Percentiles rank a stretch among this genome's conserved stretches.
Evolutionary conservation across 2,888 invertebrate species (phyloP).

Genomic region (Heliconius ethilla): DNA sequence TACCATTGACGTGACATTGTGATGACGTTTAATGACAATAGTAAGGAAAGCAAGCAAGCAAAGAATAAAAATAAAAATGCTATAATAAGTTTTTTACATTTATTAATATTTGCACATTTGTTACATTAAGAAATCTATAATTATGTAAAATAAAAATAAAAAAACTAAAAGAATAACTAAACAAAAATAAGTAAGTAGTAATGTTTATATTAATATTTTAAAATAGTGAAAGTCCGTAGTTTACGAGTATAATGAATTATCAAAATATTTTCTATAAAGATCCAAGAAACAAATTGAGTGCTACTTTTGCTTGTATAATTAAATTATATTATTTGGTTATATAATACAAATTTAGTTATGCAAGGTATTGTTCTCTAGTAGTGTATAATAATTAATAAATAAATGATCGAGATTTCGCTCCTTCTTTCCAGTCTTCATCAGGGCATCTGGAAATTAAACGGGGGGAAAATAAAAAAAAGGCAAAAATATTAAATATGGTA

Average conservation of each 20-base stretch:
- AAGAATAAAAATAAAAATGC: slow-evolving; percentile 17
- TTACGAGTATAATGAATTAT: not conserved
- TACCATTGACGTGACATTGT: not conserved
- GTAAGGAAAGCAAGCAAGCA: not conserved
- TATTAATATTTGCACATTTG: slow-evolving; percentile 5
- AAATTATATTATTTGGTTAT: too few species aligned
- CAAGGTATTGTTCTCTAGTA: too few species aligned
- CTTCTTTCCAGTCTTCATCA: slow-evolving; percentile 13
- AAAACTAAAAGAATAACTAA: not conserved
- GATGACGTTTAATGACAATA: not conserved
- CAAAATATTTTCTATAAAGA: not conserved
- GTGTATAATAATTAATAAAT: not conserved
- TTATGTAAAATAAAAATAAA: slow-evolving; percentile 11
- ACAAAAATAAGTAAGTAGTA: not conserved
- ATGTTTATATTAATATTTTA: not conserved
- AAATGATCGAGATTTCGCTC: not conserved
- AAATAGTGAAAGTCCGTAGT: not conserved
- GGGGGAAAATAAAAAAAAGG: not conserved
- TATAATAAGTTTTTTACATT: not conserved
- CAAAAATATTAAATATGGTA: too few species aligned
- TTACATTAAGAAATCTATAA: not conserved
- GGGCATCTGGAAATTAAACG: slow-evolving; percentile 33
- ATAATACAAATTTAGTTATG: too few species aligned
- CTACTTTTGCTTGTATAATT: not conserved
- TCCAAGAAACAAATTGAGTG: not conserved